Evolutionary conservation across 1,140 invertebrate genomes (phyloP).

Genomic region (Eupeodes corollae): DNA sequence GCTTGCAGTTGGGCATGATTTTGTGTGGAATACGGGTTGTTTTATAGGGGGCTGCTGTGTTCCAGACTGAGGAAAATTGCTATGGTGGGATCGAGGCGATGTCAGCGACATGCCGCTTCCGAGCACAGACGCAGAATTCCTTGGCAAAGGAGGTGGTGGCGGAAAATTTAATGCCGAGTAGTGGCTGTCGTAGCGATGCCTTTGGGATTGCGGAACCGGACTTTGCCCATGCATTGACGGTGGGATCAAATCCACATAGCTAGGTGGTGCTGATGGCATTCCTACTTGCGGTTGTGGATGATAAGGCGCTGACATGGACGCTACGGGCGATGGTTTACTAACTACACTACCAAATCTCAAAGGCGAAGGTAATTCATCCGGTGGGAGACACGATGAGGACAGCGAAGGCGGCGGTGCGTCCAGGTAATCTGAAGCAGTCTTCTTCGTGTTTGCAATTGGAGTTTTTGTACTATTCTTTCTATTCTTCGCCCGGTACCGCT

Average conservation of each 20-base stretch:
- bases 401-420: not conserved
- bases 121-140: not conserved
- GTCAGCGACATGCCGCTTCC: not conserved
- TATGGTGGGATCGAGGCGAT: not conserved
- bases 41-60: too few relatives aligned
- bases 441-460: conserved; percentile 1
- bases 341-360: not conserved
- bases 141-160: not conserved
- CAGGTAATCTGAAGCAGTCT: conserved; percentile 2
- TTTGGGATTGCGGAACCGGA: not conserved
- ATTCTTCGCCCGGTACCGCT: conserved; percentile 51
- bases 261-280: not conserved
- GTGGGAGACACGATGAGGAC: not conserved
- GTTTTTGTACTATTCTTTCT: conserved; percentile 8
- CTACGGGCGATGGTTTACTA: not conserved
- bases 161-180: not conserved
- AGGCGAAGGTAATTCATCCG: conserved; percentile 4
- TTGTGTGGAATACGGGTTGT: too few relatives aligned
- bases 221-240: not conserved
- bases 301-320: not conserved
- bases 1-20: too few relatives aligned
- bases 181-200: not conserved
- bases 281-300: not conserved
- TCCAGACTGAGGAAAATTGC: not conserved
- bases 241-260: not conserved